Base-by-base conservation (phyloP, 2,888 invertebrate species). In the Catocala fraxini region DNA sequence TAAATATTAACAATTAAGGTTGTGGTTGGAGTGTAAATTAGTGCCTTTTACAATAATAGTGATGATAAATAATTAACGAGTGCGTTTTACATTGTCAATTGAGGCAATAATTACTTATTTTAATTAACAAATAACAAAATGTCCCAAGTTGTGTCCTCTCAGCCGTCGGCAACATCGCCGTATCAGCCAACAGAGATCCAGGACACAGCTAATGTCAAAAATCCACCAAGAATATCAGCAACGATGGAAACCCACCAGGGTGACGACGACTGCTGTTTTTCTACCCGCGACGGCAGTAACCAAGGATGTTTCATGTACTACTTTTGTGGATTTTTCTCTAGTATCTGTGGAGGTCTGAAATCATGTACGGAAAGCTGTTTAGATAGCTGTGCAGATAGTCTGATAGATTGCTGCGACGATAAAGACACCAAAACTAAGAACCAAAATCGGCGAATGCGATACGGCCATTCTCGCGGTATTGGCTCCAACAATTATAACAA, bases 381-480 rank as follows among this genome's bases (percentile, higher is more conserved):
- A 39, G 77, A 82, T 0, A 59, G 65, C 0, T 85, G 81, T 56
- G 83, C 82, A 0, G 59, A 67, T 39, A 77, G 78, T 49, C 63
- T 82, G 7, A 73, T 53, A 6, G 61, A 72, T 25, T 83, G 85
- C 48, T 86, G 86, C 6, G 77, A 77, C 64, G 77, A 77, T 13
- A 63, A 71, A 1, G 56, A 60, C n/a, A 52, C 35, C 7, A 39
- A 39, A 39, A 9, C 6, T 9, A 39, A 39, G 35, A 39, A 39
- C 35, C 35, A 4, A 6, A 39, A 39, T 39, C 35, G 9, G 4
- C 15, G 47, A 11, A 49, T 11, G 6, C 11, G 13, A 12, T 51
- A 51, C 35, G 12, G 13, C 9, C 6, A 39, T 39, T 7, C 7
- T 7, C 6, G 34, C 39, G 12, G 46, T 5, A 0, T 4, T 25